Percentiles rank a stretch among this genome's conserved stretches.
phyloP scores from a whole-genome alignment of 2,797 vertebrate species.

The Falco concolor region DNA sequence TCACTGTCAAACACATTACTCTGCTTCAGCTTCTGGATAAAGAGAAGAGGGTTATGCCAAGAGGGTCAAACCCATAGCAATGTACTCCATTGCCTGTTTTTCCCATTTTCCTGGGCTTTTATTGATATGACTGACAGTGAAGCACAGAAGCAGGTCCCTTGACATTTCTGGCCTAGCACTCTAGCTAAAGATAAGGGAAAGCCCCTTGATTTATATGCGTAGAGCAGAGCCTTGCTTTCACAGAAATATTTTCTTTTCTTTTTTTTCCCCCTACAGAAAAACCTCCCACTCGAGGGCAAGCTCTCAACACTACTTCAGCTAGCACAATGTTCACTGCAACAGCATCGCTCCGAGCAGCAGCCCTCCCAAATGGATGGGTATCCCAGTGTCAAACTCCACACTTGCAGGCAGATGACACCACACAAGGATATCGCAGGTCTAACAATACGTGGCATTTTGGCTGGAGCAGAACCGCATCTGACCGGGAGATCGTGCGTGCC shows the following conservation, averaged over 20 bases:
- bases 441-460: neutral
- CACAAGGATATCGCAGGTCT: neutral
- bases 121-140: neutral
- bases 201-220: neutral
- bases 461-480: neutral
- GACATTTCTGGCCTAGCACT: neutral
- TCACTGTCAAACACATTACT: neutral
- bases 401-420: neutral
- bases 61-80: neutral
- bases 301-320: neutral
- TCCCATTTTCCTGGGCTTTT: neutral
- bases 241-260: neutral
- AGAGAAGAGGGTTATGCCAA: neutral
- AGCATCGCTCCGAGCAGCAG: neutral
- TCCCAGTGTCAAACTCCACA: neutral
- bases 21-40: neutral
- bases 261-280: neutral
- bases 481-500: fast-evolving
- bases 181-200: neutral
- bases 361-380: neutral
- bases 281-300: neutral
- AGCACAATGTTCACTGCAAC: neutral
- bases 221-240: neutral
- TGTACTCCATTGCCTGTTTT: neutral
- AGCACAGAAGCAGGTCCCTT: neutral